Evolutionary conservation across 1,140 invertebrate species (phyloP).

Genomic region (Macrostomum lignano): DNA sequence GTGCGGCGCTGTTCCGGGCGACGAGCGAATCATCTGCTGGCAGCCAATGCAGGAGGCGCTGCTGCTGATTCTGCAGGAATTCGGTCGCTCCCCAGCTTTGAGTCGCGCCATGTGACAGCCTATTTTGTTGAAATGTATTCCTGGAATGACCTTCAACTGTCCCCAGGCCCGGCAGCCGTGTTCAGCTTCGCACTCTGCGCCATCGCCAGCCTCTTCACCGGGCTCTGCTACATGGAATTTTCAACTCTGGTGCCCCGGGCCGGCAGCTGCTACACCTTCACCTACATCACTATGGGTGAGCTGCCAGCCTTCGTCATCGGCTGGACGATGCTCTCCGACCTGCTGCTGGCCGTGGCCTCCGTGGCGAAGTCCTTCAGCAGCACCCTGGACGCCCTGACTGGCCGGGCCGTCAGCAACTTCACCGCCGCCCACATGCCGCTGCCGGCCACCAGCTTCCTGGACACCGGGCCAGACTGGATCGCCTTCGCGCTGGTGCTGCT

Average conservation of each 20-base stretch:
- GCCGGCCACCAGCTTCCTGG: slow-evolving; percentile 11
- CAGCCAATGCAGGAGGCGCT: too few relatives aligned
- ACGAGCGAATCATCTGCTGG: too few relatives aligned
- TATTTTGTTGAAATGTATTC: too few relatives aligned
- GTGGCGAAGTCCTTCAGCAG: slow-evolving; percentile 9
- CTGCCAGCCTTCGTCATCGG: slow-evolving; percentile 9
- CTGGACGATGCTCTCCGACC: slow-evolving; percentile 7
- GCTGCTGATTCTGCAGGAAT: too few relatives aligned
- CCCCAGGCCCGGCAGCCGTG: slow-evolving; percentile 43
- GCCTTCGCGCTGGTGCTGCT: slow-evolving; percentile 33
- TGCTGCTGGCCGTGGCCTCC: slow-evolving; percentile 6
- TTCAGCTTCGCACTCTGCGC: slow-evolving; percentile 53
- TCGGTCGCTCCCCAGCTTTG: too few relatives aligned
- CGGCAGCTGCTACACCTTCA: slow-evolving; percentile 42
- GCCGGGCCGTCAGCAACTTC: slow-evolving; percentile 7
- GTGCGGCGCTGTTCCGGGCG: too few relatives aligned
- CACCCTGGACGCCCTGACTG: slow-evolving; percentile 7
- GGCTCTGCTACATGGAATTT: slow-evolving; percentile 61
- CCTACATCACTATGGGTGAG: slow-evolving; percentile 8
- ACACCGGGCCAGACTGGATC: slow-evolving; percentile 45
- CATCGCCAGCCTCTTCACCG: slow-evolving; percentile 42
- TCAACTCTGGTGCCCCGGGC: slow-evolving; percentile 54
- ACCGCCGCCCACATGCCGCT: slow-evolving; percentile 9
- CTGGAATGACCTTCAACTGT: too few relatives aligned
- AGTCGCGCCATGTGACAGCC: too few relatives aligned